A percentile compares a stretch with the other conserved stretches of the same genome.
These are phyloP conservation scores for Creontiades dilutus DNA, from an alignment of 2,888 invertebrate genomes.

Conservation along the genomic window DNA sequence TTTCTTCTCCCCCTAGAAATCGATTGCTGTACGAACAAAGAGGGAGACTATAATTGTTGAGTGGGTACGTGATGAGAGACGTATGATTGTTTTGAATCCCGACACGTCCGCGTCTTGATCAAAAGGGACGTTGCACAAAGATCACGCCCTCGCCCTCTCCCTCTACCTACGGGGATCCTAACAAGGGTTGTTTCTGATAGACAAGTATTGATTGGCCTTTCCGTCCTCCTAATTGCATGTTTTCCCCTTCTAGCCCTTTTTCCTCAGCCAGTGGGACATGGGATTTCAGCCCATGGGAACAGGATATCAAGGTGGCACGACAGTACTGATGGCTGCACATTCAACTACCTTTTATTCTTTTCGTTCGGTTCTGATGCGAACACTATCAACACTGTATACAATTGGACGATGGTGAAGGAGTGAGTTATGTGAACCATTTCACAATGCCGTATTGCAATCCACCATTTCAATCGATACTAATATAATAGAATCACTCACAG, in stretches of 20 bases:
- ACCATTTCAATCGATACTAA: no score
- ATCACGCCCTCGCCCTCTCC: slow-evolving; percentile 44
- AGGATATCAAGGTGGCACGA: no score
- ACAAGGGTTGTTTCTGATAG: slow-evolving; percentile 68
- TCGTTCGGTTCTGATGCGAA: no score
- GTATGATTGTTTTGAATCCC: slow-evolving; percentile 60
- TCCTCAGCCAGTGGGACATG: slow-evolving; percentile 12
- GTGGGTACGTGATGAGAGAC: slow-evolving; percentile 39
- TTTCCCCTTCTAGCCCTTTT: slow-evolving; percentile 51
- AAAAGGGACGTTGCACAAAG: slow-evolving; percentile 61
- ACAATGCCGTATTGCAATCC: no score
- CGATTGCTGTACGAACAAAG: not conserved
- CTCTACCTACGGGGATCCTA: slow-evolving; percentile 23
- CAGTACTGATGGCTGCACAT: no score
- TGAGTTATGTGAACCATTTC: no score
- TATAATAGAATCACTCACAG: no score
- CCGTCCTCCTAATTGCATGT: slow-evolving; percentile 67
- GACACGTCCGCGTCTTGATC: slow-evolving; percentile 55
- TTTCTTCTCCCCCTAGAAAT: not conserved
- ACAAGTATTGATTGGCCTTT: slow-evolving; percentile 70
- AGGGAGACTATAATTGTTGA: slow-evolving; percentile 33
- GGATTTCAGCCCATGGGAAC: not conserved
- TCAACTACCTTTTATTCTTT: no score
- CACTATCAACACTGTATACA: no score
- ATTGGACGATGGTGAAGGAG: no score